Conservation (phyloP, 2,888 invertebrate species). For the Plagodis pulveraria region DNA sequence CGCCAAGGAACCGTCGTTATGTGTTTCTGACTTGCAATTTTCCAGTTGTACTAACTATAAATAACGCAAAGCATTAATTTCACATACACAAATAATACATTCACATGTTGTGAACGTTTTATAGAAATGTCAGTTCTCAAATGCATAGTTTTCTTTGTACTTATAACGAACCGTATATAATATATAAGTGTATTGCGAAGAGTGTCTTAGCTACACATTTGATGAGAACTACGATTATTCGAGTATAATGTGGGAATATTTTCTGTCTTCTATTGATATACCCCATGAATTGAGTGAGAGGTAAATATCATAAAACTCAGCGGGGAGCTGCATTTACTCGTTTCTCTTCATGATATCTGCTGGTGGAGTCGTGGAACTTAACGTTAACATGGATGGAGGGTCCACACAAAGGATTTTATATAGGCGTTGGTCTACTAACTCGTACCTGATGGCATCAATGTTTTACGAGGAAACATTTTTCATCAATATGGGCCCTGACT, state of each 20-base stretch:
- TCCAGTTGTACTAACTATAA: no score
- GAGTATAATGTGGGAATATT: slow-evolving; percentile 42
- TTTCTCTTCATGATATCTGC: slow-evolving; percentile 46
- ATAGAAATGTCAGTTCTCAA: slow-evolving; percentile 35
- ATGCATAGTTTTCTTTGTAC: slow-evolving; percentile 29
- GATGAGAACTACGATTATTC: slow-evolving; percentile 48
- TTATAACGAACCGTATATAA: slow-evolving; percentile 33
- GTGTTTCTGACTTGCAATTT: no score
- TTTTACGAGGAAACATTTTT: slow-evolving; percentile 22
- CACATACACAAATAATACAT: slow-evolving; percentile 38
- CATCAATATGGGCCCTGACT: slow-evolving; percentile 1
- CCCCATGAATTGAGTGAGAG: slow-evolving; percentile 42
- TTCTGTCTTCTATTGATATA: slow-evolving; percentile 33
- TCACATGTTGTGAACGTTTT: slow-evolving; percentile 36
- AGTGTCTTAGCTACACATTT: slow-evolving; percentile 55
- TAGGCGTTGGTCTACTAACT: slow-evolving; percentile 48
- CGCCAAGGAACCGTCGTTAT: no score
- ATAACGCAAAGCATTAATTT: no score
- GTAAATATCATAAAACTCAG: slow-evolving; percentile 44
- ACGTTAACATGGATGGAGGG: slow-evolving; percentile 48
- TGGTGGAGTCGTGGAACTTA: slow-evolving; percentile 53
- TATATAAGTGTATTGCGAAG: slow-evolving; percentile 46
- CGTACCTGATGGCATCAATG: slow-evolving; percentile 25
- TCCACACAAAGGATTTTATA: slow-evolving; percentile 43
- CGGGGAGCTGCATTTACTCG: slow-evolving; percentile 44